phyloP scores from a whole-genome alignment of 92 coral and sea anemone species.

The Micromussa lordhowensis region DNA sequence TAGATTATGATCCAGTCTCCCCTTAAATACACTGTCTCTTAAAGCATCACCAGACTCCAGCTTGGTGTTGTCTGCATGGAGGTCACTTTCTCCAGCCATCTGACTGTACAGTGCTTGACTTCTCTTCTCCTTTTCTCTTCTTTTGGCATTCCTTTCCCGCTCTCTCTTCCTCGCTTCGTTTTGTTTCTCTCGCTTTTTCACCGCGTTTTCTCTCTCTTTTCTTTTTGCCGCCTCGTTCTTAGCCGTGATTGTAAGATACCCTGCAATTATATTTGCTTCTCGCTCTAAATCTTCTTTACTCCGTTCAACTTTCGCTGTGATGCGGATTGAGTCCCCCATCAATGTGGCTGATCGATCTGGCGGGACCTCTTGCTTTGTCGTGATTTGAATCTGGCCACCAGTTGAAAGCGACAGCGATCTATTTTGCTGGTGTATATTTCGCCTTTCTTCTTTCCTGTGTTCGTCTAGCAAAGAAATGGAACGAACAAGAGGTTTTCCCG shows the following conservation, averaged over 20 bases:
- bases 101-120: neutral
- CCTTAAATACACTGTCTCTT: slow-evolving; percentile 42
- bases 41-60: slow-evolving; percentile 8
- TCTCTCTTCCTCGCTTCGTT: slow-evolving; percentile 22
- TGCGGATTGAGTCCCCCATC: slow-evolving; percentile 62
- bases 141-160: slow-evolving; percentile 14
- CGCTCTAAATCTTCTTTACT: slow-evolving; percentile 51
- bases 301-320: slow-evolving; percentile 68
- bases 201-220: slow-evolving; percentile 15
- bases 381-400: slow-evolving; percentile 63
- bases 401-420: slow-evolving; percentile 66
- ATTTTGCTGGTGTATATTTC: slow-evolving; percentile 49
- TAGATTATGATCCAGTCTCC: slow-evolving; percentile 63
- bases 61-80: slow-evolving; percentile 34
- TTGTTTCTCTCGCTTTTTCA: slow-evolving; percentile 16
- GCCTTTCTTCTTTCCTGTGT: slow-evolving; percentile 60
- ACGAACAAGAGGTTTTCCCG: slow-evolving; percentile 32
- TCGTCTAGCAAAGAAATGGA: slow-evolving; percentile 62
- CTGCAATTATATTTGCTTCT: slow-evolving; percentile 64
- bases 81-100: neutral
- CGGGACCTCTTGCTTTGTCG: slow-evolving; percentile 63
- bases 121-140: slow-evolving; percentile 13
- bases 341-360: slow-evolving; percentile 66
- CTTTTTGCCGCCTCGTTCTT: slow-evolving; percentile 51
- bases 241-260: slow-evolving; percentile 72